Percentiles rank a stretch among this genome's conserved stretches.
Evolutionary conservation across 2,797 vertebrate genomes (phyloP).

Genomic region (Ateles fusciceps): DNA sequence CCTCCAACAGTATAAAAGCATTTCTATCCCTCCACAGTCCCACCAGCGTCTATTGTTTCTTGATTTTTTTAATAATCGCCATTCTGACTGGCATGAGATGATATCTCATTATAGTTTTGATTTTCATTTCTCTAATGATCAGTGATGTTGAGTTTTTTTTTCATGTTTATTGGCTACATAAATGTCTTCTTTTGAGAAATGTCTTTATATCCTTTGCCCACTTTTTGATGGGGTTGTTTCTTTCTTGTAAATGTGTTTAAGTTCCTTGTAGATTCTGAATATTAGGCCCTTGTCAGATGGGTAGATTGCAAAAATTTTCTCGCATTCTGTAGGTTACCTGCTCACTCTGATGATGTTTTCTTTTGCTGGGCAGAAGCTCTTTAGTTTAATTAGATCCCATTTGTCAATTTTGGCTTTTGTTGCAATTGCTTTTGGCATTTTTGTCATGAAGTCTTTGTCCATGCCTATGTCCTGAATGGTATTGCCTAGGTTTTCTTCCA

Average conservation of each 20-base stretch:
- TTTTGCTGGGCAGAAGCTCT: not conserved
- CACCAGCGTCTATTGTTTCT: not conserved
- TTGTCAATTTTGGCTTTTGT: not conserved
- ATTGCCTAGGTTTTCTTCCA: not conserved
- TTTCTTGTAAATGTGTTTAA: not conserved
- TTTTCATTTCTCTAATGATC: not conserved
- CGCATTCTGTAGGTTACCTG: not conserved
- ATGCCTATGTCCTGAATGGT: not conserved
- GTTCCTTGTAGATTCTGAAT: not conserved
- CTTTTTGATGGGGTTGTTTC: not conserved
- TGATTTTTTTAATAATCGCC: not conserved
- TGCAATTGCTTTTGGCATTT: not conserved
- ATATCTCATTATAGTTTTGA: not conserved
- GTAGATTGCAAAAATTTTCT: not conserved
- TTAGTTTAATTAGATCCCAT: not conserved
- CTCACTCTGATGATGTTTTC: not conserved
- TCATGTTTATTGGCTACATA: not conserved
- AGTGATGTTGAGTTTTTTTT: not conserved
- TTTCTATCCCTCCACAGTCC: not conserved
- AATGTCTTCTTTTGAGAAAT: not conserved
- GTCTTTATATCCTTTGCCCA: not conserved
- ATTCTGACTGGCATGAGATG: not conserved
- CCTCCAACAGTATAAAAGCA: not conserved
- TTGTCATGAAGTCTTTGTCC: not conserved
- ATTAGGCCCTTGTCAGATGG: not conserved